Conservation (phyloP, 2,797 vertebrate genomes). For the Uromys caudimaculatus region DNA sequence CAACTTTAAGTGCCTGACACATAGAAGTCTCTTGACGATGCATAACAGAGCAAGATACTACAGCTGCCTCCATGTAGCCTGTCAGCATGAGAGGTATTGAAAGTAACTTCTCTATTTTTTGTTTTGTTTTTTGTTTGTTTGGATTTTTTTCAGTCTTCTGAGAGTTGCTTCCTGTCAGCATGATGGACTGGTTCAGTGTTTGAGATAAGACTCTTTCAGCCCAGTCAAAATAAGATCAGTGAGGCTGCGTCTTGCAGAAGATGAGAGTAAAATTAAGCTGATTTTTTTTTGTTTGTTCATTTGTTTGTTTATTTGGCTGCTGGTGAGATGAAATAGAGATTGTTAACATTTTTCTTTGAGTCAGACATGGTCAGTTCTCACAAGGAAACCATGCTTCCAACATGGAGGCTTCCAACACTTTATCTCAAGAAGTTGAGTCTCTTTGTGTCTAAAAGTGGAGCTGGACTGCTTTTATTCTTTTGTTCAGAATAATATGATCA, state of each 20-base stretch:
- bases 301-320: not conserved
- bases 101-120: not conserved
- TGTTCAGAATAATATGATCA: constrained; percentile 8
- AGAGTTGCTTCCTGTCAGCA: constrained; percentile 23
- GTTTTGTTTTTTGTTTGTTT: not conserved
- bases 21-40: not conserved
- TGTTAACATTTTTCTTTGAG: constrained; percentile 27
- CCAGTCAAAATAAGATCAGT: constrained; percentile 41
- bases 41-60: not conserved
- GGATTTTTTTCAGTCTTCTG: not conserved
- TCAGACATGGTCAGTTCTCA: not conserved
- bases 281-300: not conserved
- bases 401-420: not conserved
- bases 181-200: constrained; percentile 15
- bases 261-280: not conserved
- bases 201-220: not conserved
- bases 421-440: constrained; percentile 27
- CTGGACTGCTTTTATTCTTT: not conserved
- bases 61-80: not conserved
- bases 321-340: not conserved
- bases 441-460: constrained; percentile 9
- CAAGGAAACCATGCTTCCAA: not conserved
- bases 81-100: constrained; percentile 34
- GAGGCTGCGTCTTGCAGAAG: not conserved
- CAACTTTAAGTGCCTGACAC: not conserved